Percentiles rank a stretch among this genome's conserved stretches.
phyloP scores from a whole-genome alignment of 2,888 invertebrate genomes.

The Melanophora roralis region DNA sequence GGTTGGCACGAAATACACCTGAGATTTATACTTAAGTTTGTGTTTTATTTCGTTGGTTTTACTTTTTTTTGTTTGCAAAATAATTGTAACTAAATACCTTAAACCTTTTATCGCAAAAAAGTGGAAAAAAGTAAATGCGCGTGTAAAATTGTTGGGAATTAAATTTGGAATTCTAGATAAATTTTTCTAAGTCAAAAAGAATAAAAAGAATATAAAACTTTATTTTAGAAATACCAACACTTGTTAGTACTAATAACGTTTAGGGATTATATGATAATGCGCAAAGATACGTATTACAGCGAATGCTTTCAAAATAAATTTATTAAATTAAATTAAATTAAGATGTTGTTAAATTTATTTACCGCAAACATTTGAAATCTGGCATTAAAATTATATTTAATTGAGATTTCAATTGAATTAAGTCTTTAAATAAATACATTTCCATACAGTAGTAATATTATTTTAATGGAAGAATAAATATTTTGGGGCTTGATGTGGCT shows the following conservation, averaged over 20 bases:
- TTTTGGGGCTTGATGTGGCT: too few species aligned
- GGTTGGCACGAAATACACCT: neutral
- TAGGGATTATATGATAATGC: neutral
- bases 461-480: too few species aligned
- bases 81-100: conserved; percentile 38
- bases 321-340: neutral
- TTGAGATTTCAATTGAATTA: too few species aligned
- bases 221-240: conserved; percentile 11
- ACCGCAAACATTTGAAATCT: too few species aligned
- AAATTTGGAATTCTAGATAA: conserved; percentile 32
- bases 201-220: conserved; percentile 1
- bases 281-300: neutral
- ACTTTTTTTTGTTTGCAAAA: neutral
- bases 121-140: neutral
- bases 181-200: neutral
- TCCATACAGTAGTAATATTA: too few species aligned
- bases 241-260: conserved; percentile 16
- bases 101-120: conserved; percentile 11
- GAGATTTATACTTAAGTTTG: conserved; percentile 9
- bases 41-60: too few species aligned
- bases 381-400: too few species aligned
- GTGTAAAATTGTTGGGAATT: conserved; percentile 32
- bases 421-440: too few species aligned
- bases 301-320: neutral
- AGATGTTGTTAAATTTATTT: too few species aligned